Conservation (phyloP, 2,888 invertebrate genomes). For the Drosophila borealis region DNA sequence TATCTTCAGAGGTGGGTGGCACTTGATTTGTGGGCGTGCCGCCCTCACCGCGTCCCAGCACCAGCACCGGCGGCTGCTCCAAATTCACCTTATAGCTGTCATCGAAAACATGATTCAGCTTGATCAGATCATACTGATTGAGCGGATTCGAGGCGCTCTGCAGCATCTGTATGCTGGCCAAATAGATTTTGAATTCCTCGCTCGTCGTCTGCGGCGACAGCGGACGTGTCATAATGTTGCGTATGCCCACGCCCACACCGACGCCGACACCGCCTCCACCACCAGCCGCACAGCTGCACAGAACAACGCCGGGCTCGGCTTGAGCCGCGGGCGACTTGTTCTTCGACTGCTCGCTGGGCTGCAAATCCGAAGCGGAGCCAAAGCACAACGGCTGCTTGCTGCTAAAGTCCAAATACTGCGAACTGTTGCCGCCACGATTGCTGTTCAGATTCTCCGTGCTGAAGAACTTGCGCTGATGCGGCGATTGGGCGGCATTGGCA, state of each 20-base stretch:
- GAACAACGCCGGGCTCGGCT: constrained; percentile 41
- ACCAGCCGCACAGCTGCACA: constrained; percentile 83
- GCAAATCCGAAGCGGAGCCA: constrained; percentile 85
- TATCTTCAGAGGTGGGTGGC: constrained; percentile 78
- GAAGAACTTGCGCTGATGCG: constrained; percentile 83
- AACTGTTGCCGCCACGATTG: constrained; percentile 68
- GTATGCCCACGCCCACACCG: constrained; percentile 62
- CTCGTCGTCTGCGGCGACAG: constrained; percentile 88
- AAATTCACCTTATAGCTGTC: constrained; percentile 81
- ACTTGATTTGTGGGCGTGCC: constrained; percentile 72
- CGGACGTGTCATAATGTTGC: constrained; percentile 88
- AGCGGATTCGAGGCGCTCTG: constrained; percentile 89
- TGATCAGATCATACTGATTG: constrained; percentile 87
- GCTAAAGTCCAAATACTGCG: constrained; percentile 80
- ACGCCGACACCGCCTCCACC: constrained; percentile 42
- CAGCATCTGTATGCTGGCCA: constrained; percentile 90
- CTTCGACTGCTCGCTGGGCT: constrained; percentile 69
- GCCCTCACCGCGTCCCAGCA: constrained; percentile 56
- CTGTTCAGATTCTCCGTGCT: constrained; percentile 84
- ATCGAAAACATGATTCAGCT: constrained; percentile 87
- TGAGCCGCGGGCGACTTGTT: constrained; percentile 22
- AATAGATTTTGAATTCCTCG: constrained; percentile 89
- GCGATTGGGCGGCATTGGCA: constrained; percentile 51
- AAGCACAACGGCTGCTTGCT: constrained; percentile 82
- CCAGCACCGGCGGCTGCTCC: constrained; percentile 61